Conservation (phyloP, 2,888 invertebrate genomes). For the Phytoseiulus persimilis region DNA sequence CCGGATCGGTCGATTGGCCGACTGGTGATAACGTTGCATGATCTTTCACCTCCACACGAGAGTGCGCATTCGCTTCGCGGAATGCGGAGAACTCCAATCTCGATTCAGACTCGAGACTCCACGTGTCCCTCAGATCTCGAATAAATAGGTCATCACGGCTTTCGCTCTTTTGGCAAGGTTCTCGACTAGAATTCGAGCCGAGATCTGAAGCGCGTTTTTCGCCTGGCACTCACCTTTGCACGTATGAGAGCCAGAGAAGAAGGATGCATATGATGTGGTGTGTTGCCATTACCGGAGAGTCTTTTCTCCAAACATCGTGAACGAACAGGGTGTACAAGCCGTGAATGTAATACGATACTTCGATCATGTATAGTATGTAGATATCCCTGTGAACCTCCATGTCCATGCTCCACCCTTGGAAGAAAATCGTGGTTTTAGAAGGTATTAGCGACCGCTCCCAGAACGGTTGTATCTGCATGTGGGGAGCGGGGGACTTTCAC, state of each 20-base stretch:
- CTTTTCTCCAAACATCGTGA: slow-evolving; percentile 18
- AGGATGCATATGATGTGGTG: slow-evolving; percentile 22
- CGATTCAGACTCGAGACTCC: too few relatives aligned
- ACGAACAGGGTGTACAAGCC: slow-evolving; percentile 18
- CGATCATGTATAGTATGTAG: slow-evolving; percentile 19
- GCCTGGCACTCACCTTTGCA: slow-evolving; percentile 16
- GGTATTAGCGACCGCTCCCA: background rate
- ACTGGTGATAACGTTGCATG: too few relatives aligned
- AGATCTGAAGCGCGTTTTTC: too few relatives aligned
- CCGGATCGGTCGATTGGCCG: too few relatives aligned
- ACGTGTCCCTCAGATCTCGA: too few relatives aligned
- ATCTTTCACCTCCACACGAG: too few relatives aligned
- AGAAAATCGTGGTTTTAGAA: background rate
- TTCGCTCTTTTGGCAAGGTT: too few relatives aligned
- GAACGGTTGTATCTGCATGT: background rate
- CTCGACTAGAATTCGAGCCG: too few relatives aligned
- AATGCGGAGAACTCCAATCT: too few relatives aligned
- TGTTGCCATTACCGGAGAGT: slow-evolving; percentile 21
- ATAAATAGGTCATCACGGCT: too few relatives aligned
- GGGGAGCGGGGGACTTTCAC: too few relatives aligned
- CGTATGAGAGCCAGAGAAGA: slow-evolving; percentile 21
- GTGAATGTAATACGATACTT: slow-evolving; percentile 26
- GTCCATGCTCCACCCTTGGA: slow-evolving; percentile 28
- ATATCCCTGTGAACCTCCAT: slow-evolving; percentile 19
- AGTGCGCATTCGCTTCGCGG: too few relatives aligned